Conservation (phyloP, 2,113 vertebrate genomes). For the Ammodytes marinus region DNA sequence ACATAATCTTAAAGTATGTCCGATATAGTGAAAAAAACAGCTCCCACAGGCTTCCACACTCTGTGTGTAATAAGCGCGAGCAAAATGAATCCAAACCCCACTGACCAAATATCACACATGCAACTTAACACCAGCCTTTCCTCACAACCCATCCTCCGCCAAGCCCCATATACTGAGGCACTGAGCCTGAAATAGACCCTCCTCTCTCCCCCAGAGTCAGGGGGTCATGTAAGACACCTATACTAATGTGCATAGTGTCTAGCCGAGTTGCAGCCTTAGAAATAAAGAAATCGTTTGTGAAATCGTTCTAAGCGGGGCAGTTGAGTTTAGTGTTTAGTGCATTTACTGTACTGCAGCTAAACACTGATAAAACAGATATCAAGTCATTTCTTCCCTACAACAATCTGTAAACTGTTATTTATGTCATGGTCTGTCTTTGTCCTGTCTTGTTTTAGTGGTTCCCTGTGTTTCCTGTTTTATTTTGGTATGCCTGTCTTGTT, state of each 20-base stretch:
- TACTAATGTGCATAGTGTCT: not conserved
- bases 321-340: too few relatives aligned
- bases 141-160: conserved; percentile 15
- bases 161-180: conserved; percentile 44
- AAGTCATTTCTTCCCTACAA: too few relatives aligned
- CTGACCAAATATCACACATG: conserved; percentile 64
- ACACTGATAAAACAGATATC: too few relatives aligned
- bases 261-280: too few relatives aligned
- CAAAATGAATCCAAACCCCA: conserved; percentile 29
- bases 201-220: conserved; percentile 51
- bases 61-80: conserved; percentile 29
- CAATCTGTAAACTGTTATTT: too few relatives aligned
- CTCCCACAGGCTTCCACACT: not conserved
- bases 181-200: conserved; percentile 79
- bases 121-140: conserved; percentile 66
- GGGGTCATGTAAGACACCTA: not conserved
- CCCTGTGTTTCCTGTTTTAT: too few relatives aligned
- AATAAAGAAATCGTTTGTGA: too few relatives aligned
- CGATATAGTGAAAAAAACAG: conserved; percentile 35
- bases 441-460: too few relatives aligned
- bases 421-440: too few relatives aligned
- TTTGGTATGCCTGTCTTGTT: too few relatives aligned
- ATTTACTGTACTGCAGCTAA: too few relatives aligned
- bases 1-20: conserved; percentile 45
- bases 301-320: too few relatives aligned